Evolutionary conservation across 2,888 invertebrate genomes (phyloP).

Genomic region (Ornithoptera alexandrae): DNA sequence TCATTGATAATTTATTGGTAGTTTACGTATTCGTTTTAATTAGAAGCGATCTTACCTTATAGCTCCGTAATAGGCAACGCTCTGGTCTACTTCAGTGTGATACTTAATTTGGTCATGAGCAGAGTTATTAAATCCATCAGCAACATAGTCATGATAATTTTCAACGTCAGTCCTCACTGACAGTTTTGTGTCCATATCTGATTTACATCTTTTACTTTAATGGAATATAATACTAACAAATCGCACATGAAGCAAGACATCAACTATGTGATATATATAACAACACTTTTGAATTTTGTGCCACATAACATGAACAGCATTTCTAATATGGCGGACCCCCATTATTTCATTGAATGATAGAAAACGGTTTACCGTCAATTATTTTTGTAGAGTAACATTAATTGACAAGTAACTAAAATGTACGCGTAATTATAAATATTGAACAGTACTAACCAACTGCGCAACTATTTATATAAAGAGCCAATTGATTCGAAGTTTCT

Average conservation of each 20-base stretch:
- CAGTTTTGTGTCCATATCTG: conserved; percentile 25
- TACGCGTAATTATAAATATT: conserved; percentile 54
- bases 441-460: conserved; percentile 38
- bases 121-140: conserved; percentile 58
- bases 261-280: conserved; percentile 44
- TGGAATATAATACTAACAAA: conserved; percentile 42
- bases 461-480: conserved; percentile 41
- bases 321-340: conserved; percentile 54
- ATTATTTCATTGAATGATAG: conserved; percentile 60
- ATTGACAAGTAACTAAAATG: conserved; percentile 65
- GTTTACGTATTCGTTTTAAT: conserved; percentile 23
- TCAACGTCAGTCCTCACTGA: conserved; percentile 44
- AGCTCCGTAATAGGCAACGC: conserved; percentile 54
- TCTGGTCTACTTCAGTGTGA: conserved; percentile 53
- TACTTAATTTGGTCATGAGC: conserved; percentile 57
- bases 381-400: conserved; percentile 59
- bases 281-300: conserved; percentile 49
- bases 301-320: conserved; percentile 40
- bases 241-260: conserved; percentile 35
- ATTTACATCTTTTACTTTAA: conserved; percentile 28
- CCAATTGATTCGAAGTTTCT: conserved; percentile 51
- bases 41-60: conserved; percentile 46
- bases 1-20: conserved; percentile 17
- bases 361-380: conserved; percentile 65
- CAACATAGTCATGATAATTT: conserved; percentile 54